Percentiles rank a stretch among this genome's conserved stretches.
Evolutionary conservation across 2,888 invertebrate genomes (phyloP).

Genomic region (Hypomecis atomaria): DNA sequence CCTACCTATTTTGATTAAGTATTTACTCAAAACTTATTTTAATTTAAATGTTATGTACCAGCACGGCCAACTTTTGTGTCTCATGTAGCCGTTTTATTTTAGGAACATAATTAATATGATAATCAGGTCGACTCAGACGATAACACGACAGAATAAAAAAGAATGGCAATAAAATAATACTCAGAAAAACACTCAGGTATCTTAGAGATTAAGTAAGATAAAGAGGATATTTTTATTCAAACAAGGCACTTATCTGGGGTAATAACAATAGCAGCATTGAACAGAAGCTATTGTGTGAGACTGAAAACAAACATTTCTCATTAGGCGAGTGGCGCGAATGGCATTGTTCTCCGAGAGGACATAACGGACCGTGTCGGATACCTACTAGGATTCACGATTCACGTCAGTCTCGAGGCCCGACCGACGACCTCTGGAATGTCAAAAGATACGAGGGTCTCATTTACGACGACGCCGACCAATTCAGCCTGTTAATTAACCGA

Average conservation of each 20-base stretch:
- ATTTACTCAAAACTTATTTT: no score
- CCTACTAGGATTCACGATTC: constrained; percentile 63
- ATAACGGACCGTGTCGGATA: constrained; percentile 80
- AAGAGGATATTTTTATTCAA: constrained; percentile 59
- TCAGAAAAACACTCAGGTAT: constrained; percentile 20
- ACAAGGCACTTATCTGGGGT: constrained; percentile 56
- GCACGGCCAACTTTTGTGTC: not conserved
- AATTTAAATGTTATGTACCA: no score
- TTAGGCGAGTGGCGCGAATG: constrained; percentile 77
- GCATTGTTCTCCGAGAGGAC: constrained; percentile 78
- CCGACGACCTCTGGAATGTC: constrained; percentile 68
- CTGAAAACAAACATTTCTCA: constrained; percentile 83
- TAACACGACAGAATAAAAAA: constrained; percentile 6
- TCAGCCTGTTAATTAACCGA: constrained; percentile 20
- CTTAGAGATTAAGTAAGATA: constrained; percentile 35
- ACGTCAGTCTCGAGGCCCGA: constrained; percentile 63
- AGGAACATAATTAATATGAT: constrained; percentile 3
- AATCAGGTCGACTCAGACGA: constrained; percentile 6
- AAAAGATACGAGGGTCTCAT: constrained; percentile 28
- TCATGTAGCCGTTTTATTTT: not conserved
- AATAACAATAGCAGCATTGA: constrained; percentile 73
- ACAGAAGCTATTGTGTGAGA: constrained; percentile 73
- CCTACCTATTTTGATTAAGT: not conserved
- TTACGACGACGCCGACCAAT: constrained; percentile 22
- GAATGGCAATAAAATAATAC: constrained; percentile 4